Evolutionary conservation across 2,113 vertebrate species (phyloP), one percentile per base, ranked within the genome.

Genomic region (Atractosteus spatula): DNA sequence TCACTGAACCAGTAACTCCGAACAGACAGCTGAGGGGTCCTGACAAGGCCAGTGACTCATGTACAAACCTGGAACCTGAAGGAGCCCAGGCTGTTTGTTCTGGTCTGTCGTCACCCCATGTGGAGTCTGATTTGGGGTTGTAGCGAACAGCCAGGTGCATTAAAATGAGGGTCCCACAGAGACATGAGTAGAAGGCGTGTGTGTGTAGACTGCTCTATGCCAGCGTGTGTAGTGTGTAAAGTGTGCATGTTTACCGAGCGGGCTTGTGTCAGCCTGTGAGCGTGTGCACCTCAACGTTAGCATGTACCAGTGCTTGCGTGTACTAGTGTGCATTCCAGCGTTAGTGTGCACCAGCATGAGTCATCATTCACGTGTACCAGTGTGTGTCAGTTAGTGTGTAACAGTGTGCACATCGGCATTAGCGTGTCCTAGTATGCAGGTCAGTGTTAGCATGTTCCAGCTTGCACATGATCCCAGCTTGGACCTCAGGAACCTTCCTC

Each of bases 381-480:
- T 29, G 29, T 29, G 29, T 29, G 29, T 29, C 29, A 29, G 29
- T 29, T 29, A 29, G 55, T 65, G 0, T 55, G 66, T 17, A 16
- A 16, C 43, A 14, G 16, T 42, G 62, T 10, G 45, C 55, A 62
- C 42, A 47, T 41, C 14, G 75, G 59, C 54, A 61, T 41, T 14
- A 41, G 70, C 64, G 62, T 71, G 70, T 72, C 17, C 65, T 73
- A 56, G 17, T 64, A 17, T 55, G 8, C 75, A 70, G 62, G 47
- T 68, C 80, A 5, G 16, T 41, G 29, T 64, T 29, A 7, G 56
- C 29, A 29, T 29, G 29, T 29, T 56, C 75, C 51, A 57, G 73
- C 55, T 85, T 29, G 29, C 29, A 85, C 83, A 82, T 42, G 81
- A 16, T 72, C 78, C 16, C 62, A 81, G 82, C 79, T 78, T 69